These are phyloP conservation scores for Scatophagus argus DNA, from an alignment of 2,113 vertebrate species.

Conservation along the genomic window DNA sequence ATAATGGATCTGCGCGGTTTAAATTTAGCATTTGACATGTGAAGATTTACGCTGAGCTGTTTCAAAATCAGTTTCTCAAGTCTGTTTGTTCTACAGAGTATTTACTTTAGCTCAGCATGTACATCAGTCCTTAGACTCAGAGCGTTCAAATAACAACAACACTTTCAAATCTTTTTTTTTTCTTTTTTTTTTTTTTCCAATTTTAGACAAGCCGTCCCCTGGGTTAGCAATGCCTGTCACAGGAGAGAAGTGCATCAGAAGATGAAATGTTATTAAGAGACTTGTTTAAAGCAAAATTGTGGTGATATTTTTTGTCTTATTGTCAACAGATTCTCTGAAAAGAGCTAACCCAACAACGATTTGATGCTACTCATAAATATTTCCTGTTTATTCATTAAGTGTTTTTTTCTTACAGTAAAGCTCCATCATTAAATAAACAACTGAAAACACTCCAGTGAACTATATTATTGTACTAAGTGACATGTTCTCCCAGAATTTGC, in stretches of 20 bases:
- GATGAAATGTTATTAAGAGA: neutral
- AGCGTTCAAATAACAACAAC: slow-evolving; percentile 7
- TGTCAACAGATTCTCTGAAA: neutral
- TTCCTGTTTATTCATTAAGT: neutral
- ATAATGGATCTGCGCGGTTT: slow-evolving; percentile 24
- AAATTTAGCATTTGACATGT: slow-evolving; percentile 1
- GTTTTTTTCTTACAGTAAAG: neutral
- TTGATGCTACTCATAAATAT: neutral
- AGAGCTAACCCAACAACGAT: neutral
- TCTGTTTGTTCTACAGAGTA: slow-evolving; percentile 5
- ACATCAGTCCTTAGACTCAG: neutral
- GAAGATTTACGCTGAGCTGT: slow-evolving; percentile 17
- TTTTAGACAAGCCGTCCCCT: neutral
- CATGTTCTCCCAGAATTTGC: no score
- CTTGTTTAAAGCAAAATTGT: neutral
- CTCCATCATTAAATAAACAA: neutral
- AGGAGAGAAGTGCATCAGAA: neutral
- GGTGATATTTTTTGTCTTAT: neutral
- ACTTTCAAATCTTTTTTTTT: neutral
- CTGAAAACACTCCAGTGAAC: neutral
- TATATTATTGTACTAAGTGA: neutral
- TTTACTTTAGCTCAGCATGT: neutral
- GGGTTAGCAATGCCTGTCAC: neutral
- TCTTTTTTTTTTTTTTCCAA: neutral
- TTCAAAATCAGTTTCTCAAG: slow-evolving; percentile 25